Percentiles rank a stretch among this genome's conserved stretches.
Evolutionary conservation across 2,113 vertebrate genomes (phyloP).

Genomic region (Xiphophorus couchianus): DNA sequence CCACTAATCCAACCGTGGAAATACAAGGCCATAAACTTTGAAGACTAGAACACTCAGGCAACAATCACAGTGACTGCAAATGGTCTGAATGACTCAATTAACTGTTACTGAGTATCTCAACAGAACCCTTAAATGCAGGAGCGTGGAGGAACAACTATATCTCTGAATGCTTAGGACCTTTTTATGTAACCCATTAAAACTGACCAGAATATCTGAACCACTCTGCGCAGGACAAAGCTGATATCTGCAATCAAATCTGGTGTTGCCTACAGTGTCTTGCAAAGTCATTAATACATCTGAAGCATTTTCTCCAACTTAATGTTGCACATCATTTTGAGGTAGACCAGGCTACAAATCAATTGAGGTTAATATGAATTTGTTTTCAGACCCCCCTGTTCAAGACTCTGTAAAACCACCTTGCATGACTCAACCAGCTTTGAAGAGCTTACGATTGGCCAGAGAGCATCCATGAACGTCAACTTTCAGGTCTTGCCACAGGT

Average conservation of each 20-base stretch:
- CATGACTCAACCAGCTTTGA: no score
- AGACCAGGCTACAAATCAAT: no score
- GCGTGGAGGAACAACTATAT: background rate
- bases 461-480: no score
- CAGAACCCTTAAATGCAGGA: background rate
- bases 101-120: slow-evolving; percentile 1
- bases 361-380: no score
- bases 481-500: background rate
- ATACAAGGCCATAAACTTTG: slow-evolving; percentile 75
- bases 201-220: background rate
- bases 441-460: no score
- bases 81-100: slow-evolving; percentile 64
- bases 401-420: no score
- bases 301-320: no score
- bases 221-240: background rate
- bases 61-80: slow-evolving; percentile 74
- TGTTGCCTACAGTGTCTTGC: no score
- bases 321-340: no score
- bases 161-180: background rate
- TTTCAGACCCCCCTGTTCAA: no score
- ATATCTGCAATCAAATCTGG: background rate
- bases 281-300: no score
- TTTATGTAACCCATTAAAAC: background rate
- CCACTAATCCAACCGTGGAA: slow-evolving; percentile 70
- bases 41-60: slow-evolving; percentile 63